Base-by-base conservation (phyloP, 2,888 invertebrate genomes). In the Azorinus chamasolen region DNA sequence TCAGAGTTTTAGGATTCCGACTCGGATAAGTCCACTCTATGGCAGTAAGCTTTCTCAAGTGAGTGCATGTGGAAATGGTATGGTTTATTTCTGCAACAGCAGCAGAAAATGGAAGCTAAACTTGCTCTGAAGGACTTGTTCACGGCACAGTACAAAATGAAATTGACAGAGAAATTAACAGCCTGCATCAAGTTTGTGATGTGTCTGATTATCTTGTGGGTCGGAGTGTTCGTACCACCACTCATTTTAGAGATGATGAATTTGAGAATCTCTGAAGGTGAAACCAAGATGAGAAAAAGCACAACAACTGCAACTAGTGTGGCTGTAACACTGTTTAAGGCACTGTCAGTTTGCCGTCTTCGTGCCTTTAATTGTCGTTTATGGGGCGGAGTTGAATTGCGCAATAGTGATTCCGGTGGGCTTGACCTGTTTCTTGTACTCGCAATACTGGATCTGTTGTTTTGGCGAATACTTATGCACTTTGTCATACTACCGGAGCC, bases 71-170 rank as follows among this genome's bases (percentile, higher is more conserved):
- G 46, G 41, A 75, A 78, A 16, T 53, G 37, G 41, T 48, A 57
- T 5, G 43, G 58, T 10, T 66, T 61, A 14, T 62, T 48, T 18
- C 48, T 25, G 59, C 80, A 74, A 37, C 83, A 86, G 55, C 83
- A 85, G 58, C 87, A 89, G 48, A 86, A 75, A 24, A 90, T 81
- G 5, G 76, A 83, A 2, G 77, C 69, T 2, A 89, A 72, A 12
- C 94, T 94, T 50, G 90, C 87, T 10, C 98, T 95, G 93, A 98
- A 98, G 94, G 98, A 97, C 82, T 97, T 95, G 83, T 97, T 97
- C 97, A 98, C 98, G 59, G 96, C 95, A 90, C 98, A 98, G 92
- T 98, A 98, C 32, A 98, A 94, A 72, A 98, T 96, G 91, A 98
- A 98, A 93, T 98, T 98, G 71, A 98, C 83, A 6, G 88, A 89